Evolutionary conservation across 2,113 vertebrate species (phyloP).

Genomic region (Peucedramus taeniatus): DNA sequence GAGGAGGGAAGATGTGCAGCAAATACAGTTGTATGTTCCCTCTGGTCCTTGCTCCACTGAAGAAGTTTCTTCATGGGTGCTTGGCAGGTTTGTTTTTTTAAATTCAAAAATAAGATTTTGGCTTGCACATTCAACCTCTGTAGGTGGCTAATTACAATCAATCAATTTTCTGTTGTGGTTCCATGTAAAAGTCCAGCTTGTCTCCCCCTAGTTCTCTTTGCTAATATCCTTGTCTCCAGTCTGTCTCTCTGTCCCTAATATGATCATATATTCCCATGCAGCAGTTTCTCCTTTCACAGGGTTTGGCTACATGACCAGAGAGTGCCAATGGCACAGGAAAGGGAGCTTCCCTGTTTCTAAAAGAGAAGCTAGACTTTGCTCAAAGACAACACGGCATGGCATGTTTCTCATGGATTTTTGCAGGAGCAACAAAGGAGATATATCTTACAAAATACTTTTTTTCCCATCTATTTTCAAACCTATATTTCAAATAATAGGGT

Average conservation of each 20-base stretch:
- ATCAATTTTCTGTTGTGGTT: not conserved
- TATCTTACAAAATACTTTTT: not conserved
- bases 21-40: rapidly evolving
- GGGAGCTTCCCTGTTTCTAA: not conserved
- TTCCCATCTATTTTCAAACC: not conserved
- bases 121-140: not conserved
- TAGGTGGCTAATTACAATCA: not conserved
- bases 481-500: not conserved
- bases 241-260: not conserved
- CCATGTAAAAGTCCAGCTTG: not conserved
- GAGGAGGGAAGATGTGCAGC: not conserved
- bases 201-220: not conserved
- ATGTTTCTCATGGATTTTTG: not conserved
- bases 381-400: rapidly evolving
- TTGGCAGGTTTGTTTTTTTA: not conserved
- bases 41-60: not conserved
- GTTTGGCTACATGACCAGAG: not conserved
- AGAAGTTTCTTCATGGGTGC: not conserved
- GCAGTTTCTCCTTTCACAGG: not conserved
- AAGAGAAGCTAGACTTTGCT: not conserved
- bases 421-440: not conserved
- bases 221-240: not conserved
- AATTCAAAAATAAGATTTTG: not conserved
- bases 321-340: not conserved
- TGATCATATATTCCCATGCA: not conserved